A percentile compares a stretch with the other conserved stretches of the same genome.
These are phyloP conservation scores for Chunga burmeisteri DNA, from an alignment of 2,113 vertebrate genomes.

Conservation along the genomic window DNA sequence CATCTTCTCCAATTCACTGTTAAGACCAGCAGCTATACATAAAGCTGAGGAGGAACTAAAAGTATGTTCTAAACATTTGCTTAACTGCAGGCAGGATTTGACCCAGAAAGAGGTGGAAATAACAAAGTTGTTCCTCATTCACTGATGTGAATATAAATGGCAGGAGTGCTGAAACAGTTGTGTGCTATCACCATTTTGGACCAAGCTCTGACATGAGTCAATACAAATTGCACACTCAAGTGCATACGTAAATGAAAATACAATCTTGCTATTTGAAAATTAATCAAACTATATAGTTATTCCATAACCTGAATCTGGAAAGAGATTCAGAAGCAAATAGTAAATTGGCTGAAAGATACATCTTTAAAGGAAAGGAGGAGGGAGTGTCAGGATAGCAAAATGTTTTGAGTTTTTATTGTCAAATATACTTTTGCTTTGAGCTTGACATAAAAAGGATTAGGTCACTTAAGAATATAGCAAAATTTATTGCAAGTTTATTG, in stretches of 20 bases:
- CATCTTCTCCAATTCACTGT: background rate
- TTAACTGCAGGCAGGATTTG: background rate
- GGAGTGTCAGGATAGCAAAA: background rate
- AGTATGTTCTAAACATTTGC: background rate
- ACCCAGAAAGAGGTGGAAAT: background rate
- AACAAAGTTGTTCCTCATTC: background rate
- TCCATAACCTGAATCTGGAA: background rate
- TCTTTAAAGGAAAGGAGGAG: background rate
- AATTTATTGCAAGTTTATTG: background rate
- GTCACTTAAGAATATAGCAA: background rate
- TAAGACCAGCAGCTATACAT: background rate
- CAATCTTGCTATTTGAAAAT: background rate
- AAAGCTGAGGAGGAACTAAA: background rate
- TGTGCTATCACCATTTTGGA: background rate
- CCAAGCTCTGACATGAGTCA: background rate
- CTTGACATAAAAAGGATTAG: background rate
- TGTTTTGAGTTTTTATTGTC: background rate
- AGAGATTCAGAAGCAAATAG: background rate
- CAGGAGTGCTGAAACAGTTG: background rate
- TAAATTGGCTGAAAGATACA: background rate
- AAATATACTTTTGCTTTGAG: background rate
- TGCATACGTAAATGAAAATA: background rate
- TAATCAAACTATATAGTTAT: background rate
- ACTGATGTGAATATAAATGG: background rate
- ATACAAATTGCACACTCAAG: background rate